Percentiles rank a stretch among this genome's conserved stretches.
Conservation (phyloP, 2,797 vertebrate genomes). For the Pseudochirops corinnae region DNA sequence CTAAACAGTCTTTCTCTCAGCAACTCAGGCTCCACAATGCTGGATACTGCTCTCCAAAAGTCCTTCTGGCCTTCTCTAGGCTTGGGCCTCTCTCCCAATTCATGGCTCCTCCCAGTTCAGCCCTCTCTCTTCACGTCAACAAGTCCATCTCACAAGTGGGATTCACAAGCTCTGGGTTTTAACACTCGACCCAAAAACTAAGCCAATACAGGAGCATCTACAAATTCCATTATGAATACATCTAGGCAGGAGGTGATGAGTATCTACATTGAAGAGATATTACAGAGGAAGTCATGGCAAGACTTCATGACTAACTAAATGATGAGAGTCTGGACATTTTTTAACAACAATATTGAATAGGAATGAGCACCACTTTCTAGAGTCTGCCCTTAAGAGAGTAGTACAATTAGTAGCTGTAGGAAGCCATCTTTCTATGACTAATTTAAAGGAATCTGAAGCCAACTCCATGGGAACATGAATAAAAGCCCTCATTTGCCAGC, state of each 20-base stretch:
- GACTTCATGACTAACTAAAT: not conserved
- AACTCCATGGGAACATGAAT: not conserved
- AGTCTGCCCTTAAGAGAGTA: not conserved
- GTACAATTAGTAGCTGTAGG: not conserved
- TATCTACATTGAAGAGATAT: not conserved
- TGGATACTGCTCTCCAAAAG: no score
- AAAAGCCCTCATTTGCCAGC: not conserved
- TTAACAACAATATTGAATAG: not conserved
- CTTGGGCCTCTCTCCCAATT: no score
- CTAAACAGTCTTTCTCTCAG: no score
- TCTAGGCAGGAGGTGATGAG: not conserved
- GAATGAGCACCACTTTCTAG: not conserved
- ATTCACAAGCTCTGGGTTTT: no score
- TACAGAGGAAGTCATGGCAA: not conserved
- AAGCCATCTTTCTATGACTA: not conserved
- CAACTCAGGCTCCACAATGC: no score
- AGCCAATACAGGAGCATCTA: no score
- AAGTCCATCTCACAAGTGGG: no score
- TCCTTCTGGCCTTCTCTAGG: no score
- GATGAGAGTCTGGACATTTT: not conserved
- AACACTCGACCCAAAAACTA: no score
- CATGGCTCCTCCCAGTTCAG: no score
- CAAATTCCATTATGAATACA: no score
- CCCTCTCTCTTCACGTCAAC: no score
- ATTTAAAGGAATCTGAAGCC: not conserved